Percentiles rank a stretch among this genome's conserved stretches.
Conservation (phyloP, 2,797 vertebrate species). For the Phalanger gymnotis region DNA sequence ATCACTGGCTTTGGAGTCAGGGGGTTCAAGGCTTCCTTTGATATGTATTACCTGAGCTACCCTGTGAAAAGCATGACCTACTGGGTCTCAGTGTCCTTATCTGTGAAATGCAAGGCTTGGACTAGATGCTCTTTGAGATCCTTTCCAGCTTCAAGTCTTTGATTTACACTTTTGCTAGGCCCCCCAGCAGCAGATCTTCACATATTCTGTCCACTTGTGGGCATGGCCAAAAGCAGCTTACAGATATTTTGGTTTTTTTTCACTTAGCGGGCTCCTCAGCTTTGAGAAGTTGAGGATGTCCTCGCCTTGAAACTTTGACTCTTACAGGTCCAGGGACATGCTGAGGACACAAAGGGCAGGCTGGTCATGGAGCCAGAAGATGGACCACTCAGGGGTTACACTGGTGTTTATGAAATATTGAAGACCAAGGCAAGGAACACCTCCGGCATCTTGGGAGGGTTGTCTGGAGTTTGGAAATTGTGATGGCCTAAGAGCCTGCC, state of each 20-base stretch:
- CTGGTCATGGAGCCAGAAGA: neutral
- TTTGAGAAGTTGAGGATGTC: neutral
- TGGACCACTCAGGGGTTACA: too few relatives aligned
- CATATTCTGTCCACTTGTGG: neutral
- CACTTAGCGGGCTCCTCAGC: neutral
- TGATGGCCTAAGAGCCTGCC: too few relatives aligned
- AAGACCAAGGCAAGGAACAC: neutral
- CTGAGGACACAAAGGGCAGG: neutral
- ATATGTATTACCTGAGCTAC: neutral
- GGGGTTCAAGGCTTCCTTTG: neutral
- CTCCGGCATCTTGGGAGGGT: neutral
- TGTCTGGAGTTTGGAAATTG: too few relatives aligned
- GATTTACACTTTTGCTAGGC: neutral
- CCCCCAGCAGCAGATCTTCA: neutral
- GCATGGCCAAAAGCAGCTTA: neutral
- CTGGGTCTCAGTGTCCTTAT: neutral
- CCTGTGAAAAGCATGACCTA: neutral
- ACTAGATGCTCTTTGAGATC: neutral
- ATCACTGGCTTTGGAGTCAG: neutral
- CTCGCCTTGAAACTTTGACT: neutral
- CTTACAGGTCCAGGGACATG: neutral
- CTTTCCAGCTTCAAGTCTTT: neutral
- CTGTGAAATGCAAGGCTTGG: conserved; percentile 14
- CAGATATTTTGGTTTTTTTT: neutral
- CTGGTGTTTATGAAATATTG: neutral